A percentile compares a stretch with the other conserved stretches of the same genome.
These are phyloP conservation scores for Troglohyphantes excavatus DNA, from an alignment of 2,888 invertebrate genomes.

Conservation along the genomic window DNA sequence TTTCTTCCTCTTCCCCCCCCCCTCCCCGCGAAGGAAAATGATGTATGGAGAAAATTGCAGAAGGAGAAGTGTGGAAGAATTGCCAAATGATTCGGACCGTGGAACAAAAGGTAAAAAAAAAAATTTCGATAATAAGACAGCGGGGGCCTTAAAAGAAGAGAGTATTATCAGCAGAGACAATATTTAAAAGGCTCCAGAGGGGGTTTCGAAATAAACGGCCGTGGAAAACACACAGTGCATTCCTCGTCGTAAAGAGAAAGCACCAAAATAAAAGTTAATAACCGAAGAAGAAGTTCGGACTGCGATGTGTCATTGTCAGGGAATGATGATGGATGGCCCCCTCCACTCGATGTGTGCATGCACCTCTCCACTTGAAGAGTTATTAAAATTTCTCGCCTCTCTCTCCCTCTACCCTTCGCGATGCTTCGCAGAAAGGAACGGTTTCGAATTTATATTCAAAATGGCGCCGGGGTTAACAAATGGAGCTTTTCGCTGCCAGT, in stretches of 20 bases:
- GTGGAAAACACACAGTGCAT: slow-evolving; percentile 30
- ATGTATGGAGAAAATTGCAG: slow-evolving; percentile 65
- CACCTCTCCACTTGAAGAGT: slow-evolving; percentile 46
- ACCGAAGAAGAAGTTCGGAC: slow-evolving; percentile 39
- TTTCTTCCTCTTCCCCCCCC: slow-evolving; percentile 23
- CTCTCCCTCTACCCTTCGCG: background rate
- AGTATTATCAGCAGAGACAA: slow-evolving; percentile 54
- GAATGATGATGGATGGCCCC: slow-evolving; percentile 54
- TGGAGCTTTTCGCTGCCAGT: too few relatives aligned
- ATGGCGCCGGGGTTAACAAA: slow-evolving; percentile 43
- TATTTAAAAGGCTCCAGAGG: slow-evolving; percentile 68
- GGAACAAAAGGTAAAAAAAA: slow-evolving; percentile 30
- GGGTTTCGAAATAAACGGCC: slow-evolving; percentile 10
- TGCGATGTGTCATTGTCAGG: slow-evolving; percentile 67
- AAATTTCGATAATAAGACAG: background rate
- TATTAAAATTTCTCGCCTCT: slow-evolving; percentile 61
- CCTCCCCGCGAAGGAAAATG: slow-evolving; percentile 13
- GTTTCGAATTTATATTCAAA: slow-evolving; percentile 39
- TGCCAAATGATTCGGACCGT: slow-evolving; percentile 61
- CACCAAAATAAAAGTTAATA: slow-evolving; percentile 10
- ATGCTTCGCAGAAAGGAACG: slow-evolving; percentile 28
- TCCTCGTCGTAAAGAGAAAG: background rate
- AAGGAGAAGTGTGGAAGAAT: slow-evolving; percentile 68
- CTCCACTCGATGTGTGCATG: slow-evolving; percentile 42
- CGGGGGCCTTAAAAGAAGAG: background rate